Conservation (phyloP, 2,113 vertebrate species). For the Phylloscopus trochilus region DNA sequence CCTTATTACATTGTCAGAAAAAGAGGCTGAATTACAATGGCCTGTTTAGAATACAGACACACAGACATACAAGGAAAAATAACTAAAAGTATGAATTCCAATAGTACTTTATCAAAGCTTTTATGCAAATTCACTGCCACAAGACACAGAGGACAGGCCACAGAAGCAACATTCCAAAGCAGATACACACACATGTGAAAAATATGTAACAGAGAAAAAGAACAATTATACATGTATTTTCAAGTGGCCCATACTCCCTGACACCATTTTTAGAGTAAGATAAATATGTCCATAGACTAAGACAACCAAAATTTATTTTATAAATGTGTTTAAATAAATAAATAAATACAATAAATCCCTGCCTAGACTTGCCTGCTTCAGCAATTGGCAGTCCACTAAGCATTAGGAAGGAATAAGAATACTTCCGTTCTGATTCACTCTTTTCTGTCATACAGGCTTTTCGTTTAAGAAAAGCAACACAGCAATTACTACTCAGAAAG, state of each 20-base stretch:
- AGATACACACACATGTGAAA: not conserved
- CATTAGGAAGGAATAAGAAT: not conserved
- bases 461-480: not conserved
- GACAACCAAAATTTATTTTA: not conserved
- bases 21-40: not conserved
- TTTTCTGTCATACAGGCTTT: accelerated
- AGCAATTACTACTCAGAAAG: not conserved
- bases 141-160: not conserved
- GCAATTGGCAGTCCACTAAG: not conserved
- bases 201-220: not conserved
- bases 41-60: not conserved
- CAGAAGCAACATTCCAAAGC: not conserved
- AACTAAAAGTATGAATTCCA: not conserved
- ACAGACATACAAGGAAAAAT: not conserved
- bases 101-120: not conserved
- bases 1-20: not conserved
- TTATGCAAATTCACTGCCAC: not conserved
- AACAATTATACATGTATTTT: not conserved
- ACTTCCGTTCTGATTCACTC: not conserved
- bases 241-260: not conserved
- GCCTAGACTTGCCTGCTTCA: not conserved
- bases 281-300: not conserved
- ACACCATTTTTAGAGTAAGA: not conserved
- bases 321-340: not conserved
- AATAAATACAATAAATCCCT: not conserved